Percentiles rank a stretch among this genome's conserved stretches.
These are phyloP conservation scores for Magallana ariakensis DNA, from an alignment of 1,140 invertebrate genomes.

Conservation along the genomic window DNA sequence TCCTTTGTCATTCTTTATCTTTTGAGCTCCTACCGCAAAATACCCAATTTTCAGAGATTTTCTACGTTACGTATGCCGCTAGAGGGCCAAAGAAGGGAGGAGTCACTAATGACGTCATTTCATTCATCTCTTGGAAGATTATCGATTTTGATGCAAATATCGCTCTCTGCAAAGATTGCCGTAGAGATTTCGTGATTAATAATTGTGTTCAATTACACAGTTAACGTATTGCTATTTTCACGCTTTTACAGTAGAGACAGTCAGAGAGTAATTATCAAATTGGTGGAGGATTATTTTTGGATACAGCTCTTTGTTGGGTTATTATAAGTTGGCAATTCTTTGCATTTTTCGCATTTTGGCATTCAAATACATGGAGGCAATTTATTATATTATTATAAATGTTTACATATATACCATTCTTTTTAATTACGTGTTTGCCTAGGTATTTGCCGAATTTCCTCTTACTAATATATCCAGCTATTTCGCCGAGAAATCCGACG, in stretches of 20 bases:
- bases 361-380: too few relatives aligned
- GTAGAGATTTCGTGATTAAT: constrained; percentile 16
- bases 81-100: not conserved
- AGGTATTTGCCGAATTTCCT: too few relatives aligned
- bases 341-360: not conserved
- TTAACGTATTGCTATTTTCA: constrained; percentile 6
- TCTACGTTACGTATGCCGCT: not conserved
- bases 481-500: too few relatives aligned
- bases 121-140: constrained; percentile 36
- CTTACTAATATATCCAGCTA: too few relatives aligned
- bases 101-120: constrained; percentile 9
- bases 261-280: not conserved
- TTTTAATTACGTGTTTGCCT: too few relatives aligned
- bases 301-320: not conserved
- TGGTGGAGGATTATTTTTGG: constrained; percentile 1
- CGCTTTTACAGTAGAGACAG: not conserved
- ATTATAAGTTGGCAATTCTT: not conserved
- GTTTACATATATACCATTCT: too few relatives aligned
- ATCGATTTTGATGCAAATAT: constrained; percentile 33
- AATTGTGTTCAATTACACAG: constrained; percentile 12
- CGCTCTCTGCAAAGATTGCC: constrained; percentile 5
- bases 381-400: too few relatives aligned
- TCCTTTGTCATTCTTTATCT: not conserved
- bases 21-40: not conserved
- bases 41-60: not conserved